Evolutionary conservation across 2,797 vertebrate species (phyloP).

Genomic region (Brachymystax lenok): DNA sequence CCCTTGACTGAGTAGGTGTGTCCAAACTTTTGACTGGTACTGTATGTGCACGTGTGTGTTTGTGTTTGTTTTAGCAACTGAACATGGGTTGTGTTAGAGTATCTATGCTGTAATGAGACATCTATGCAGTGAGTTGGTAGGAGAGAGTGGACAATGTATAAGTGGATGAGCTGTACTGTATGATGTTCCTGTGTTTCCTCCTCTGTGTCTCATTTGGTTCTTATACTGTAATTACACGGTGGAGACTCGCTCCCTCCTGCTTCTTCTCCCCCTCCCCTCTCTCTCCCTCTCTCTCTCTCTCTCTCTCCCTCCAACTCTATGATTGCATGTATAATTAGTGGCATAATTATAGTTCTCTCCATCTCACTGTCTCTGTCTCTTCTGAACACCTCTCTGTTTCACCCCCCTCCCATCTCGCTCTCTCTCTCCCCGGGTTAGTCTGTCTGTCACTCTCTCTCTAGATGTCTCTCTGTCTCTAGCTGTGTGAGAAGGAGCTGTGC

Average conservation of each 20-base stretch:
- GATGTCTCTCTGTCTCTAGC: conserved; percentile 11
- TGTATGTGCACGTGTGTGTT: not conserved
- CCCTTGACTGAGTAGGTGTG: too few species aligned
- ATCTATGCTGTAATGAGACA: not conserved
- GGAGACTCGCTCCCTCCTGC: conserved; percentile 54
- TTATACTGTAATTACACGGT: conserved; percentile 74
- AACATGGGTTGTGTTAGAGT: not conserved
- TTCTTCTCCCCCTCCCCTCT: conserved; percentile 50
- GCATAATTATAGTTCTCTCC: conserved; percentile 75
- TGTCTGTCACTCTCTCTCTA: not conserved
- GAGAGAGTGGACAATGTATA: conserved; percentile 1
- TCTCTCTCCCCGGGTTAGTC: not conserved
- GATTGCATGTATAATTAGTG: conserved; percentile 80
- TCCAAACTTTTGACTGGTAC: too few species aligned
- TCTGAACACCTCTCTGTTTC: conserved; percentile 37
- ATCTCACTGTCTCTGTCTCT: conserved; percentile 65
- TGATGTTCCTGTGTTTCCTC: conserved; percentile 40
- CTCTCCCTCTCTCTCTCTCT: not conserved
- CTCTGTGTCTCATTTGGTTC: conserved; percentile 58
- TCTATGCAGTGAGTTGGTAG: conserved; percentile 1
- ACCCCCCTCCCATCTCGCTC: conserved; percentile 22
- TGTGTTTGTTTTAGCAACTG: not conserved
- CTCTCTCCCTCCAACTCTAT: conserved; percentile 48
- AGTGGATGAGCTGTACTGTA: conserved; percentile 38
- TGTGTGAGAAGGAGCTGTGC: conserved; percentile 43